Conservation (phyloP, 2,888 invertebrate species). For the Acronicta alni region DNA sequence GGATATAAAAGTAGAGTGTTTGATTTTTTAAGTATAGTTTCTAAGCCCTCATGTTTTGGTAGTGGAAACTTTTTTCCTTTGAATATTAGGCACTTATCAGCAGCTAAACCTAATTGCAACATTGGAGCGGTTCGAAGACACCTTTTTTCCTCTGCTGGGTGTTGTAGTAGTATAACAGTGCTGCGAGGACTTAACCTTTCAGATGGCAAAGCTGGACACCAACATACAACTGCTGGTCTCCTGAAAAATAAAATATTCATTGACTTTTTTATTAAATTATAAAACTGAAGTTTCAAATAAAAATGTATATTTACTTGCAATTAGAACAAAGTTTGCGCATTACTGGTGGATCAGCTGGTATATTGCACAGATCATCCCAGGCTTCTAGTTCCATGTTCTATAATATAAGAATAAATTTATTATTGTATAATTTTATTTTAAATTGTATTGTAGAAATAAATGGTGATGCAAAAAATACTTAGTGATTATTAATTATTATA, state of each 20-base stretch:
- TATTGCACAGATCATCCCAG: constrained; percentile 93
- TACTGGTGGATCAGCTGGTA: constrained; percentile 93
- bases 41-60: constrained; percentile 90
- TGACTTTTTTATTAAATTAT: not conserved
- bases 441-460: no score
- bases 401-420: not conserved
- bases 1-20: constrained; percentile 95
- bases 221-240: constrained; percentile 95
- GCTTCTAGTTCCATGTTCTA: constrained; percentile 80
- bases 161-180: constrained; percentile 95
- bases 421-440: not conserved
- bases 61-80: constrained; percentile 96
- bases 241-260: constrained; percentile 83
- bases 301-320: constrained; percentile 91
- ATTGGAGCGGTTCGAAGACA: constrained; percentile 97
- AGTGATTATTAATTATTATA: no score
- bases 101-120: constrained; percentile 93
- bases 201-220: constrained; percentile 95
- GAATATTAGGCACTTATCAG: constrained; percentile 93
- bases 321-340: constrained; percentile 92
- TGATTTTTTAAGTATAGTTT: constrained; percentile 90
- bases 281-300: not conserved
- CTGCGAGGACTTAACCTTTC: constrained; percentile 92
- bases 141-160: constrained; percentile 97
- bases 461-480: no score